Base-by-base conservation (phyloP, 2,797 vertebrate species). In the Passerculus sandwichensis region DNA sequence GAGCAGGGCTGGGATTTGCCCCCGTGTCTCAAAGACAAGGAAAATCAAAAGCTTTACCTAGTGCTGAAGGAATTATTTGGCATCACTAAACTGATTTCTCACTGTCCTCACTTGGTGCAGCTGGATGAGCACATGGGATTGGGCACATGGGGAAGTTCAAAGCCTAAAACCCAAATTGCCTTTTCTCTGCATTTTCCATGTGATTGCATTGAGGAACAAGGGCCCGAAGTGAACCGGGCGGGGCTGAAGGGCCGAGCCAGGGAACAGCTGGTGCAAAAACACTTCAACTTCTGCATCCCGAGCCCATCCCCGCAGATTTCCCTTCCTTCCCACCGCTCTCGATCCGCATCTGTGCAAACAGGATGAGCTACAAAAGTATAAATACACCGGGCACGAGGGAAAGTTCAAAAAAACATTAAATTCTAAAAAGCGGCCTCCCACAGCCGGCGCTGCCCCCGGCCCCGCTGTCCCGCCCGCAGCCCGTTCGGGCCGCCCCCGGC, bases 311-410 rank as follows among this genome's bases (percentile, higher is more conserved):
- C 5, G 10, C 59, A 48, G 38, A 26, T 42, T 27, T 36, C 64
- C 48, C 88, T 54, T 59, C 73, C 79, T 54, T 59, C 73, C 79
- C 69, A 3, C 51, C 7, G 21, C 66, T 34, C 85, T 42, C 6
- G 16, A 30, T 27, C 30, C 53, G 56, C 88, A 85, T 93, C 91
- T 69, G 91, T 81, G 73, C 91, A 72, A 93, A 84, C 76, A 60
- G 85, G 91, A 86, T 62, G 83, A 60, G 66, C 80, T 57, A 8
- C 50, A 10, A 12, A 65, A 94, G 76, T 54, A 53, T 22, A 72
- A 85, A 83, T 14, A 34, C 67, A 15, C 34, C 72, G 32, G 54
- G 44, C 62, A 47, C 5, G 38, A 62, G 50, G 27, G 56, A 48
- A 62, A 53, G 25, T 60, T 36, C 0, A 36, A 25, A 61, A 34